These are phyloP conservation scores for Hydra vulgaris DNA, from an alignment of 30 jellyfish, hydroid and myxozoan species.

Conservation along the genomic window DNA sequence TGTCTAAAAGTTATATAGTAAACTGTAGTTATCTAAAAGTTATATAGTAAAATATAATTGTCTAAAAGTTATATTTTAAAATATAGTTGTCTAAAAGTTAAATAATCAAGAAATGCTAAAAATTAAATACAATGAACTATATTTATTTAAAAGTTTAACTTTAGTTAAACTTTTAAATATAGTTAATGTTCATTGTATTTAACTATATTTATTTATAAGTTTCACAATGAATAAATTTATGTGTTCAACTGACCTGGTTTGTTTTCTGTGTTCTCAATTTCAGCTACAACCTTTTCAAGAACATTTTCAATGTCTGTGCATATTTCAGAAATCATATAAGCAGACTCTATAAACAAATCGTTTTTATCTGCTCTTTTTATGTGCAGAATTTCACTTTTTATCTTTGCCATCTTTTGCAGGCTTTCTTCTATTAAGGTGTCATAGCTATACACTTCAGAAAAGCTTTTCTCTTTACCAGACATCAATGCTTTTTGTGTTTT, in stretches of 20 bases:
- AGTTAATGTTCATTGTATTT: too few species aligned
- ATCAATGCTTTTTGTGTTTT: conserved; percentile 1
- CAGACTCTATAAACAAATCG: conserved; percentile 33
- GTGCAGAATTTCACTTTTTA: conserved; percentile 7
- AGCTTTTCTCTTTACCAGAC: neutral
- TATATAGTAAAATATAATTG: too few species aligned
- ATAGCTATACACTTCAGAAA: neutral
- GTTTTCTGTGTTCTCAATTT: neutral
- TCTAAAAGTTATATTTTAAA: too few species aligned
- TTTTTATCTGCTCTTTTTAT: conserved; percentile 8
- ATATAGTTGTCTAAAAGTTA: too few species aligned
- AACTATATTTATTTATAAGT: too few species aligned
- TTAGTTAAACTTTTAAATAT: too few species aligned
- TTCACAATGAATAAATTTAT: too few species aligned
- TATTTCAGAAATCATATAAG: conserved; percentile 24
- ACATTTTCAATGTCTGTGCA: conserved; percentile 30
- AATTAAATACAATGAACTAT: too few species aligned
- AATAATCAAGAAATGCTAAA: too few species aligned
- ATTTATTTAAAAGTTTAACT: too few species aligned
- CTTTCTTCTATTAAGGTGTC: neutral
- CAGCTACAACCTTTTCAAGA: neutral
- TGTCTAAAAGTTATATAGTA: too few species aligned
- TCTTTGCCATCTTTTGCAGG: conserved; percentile 10
- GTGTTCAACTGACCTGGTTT: neutral
- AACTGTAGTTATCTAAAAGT: too few species aligned